Conservation (phyloP, 2,888 invertebrate species). For the Caenorhabditis zanzibari region DNA sequence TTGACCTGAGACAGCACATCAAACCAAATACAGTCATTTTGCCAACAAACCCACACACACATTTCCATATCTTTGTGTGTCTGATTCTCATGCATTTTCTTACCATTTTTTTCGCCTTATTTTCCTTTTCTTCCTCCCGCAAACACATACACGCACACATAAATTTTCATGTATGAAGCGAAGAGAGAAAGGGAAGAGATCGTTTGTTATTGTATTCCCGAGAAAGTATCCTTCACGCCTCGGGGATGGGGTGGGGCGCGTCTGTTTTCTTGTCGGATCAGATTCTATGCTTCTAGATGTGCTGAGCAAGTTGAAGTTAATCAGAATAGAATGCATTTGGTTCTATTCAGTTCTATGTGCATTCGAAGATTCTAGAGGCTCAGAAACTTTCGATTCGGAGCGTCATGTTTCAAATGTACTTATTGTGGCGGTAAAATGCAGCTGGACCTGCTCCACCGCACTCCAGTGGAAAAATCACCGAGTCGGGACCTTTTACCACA, state of each 20-base stretch:
- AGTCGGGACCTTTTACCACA: too few relatives aligned
- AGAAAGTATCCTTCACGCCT: background rate
- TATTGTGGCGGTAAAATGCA: too few relatives aligned
- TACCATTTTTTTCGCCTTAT: background rate
- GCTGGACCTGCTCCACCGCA: too few relatives aligned
- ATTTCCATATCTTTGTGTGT: conserved; percentile 30
- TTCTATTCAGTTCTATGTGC: too few relatives aligned
- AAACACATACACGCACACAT: background rate
- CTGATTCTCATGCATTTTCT: conserved; percentile 14
- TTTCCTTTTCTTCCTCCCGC: background rate
- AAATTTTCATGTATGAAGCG: conserved; percentile 3
- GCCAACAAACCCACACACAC: conserved; percentile 2
- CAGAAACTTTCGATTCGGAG: too few relatives aligned
- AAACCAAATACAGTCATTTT: conserved; percentile 17
- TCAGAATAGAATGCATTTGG: too few relatives aligned
- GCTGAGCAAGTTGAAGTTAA: too few relatives aligned
- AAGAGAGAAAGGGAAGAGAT: background rate
- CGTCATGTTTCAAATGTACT: too few relatives aligned
- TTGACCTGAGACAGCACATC: conserved; percentile 2
- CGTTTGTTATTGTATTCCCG: conserved; percentile 2
- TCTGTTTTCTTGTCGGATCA: background rate
- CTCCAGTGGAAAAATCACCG: too few relatives aligned
- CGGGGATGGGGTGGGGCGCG: background rate
- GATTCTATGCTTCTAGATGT: too few relatives aligned
- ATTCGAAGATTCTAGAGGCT: too few relatives aligned